phyloP scores from a whole-genome alignment of 2,888 invertebrate species.

The Serripes groenlandicus region DNA sequence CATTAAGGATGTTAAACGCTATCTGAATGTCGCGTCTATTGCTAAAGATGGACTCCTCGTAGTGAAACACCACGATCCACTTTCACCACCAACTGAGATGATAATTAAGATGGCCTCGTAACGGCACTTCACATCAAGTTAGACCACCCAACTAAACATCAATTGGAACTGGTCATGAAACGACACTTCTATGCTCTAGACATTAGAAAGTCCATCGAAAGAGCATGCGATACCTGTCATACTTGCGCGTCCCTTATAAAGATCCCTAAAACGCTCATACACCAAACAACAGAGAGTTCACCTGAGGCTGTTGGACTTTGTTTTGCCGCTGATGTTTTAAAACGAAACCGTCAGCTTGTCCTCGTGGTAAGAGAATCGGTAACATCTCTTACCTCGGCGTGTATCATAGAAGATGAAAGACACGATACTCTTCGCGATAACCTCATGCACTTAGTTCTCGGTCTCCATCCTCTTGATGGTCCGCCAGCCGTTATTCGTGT shows the following conservation, averaged over 20 bases:
- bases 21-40: constrained; percentile 58
- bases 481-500: constrained; percentile 38
- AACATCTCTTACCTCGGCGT: too few species aligned
- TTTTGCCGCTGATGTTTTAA: too few species aligned
- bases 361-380: too few species aligned
- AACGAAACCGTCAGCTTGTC: too few species aligned
- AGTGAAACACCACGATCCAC: constrained; percentile 14
- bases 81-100: too few species aligned
- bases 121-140: constrained; percentile 28
- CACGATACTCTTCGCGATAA: too few species aligned
- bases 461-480: too few species aligned
- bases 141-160: constrained; percentile 57
- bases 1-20: constrained; percentile 63
- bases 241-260: constrained; percentile 32
- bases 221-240: constrained; percentile 22
- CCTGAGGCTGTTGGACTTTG: too few species aligned
- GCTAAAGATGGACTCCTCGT: constrained; percentile 47
- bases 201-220: constrained; percentile 48
- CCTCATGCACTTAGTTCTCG: too few species aligned
- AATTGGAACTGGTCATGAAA: constrained; percentile 42
- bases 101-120: constrained; percentile 21
- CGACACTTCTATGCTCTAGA: constrained; percentile 65
- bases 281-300: too few species aligned
- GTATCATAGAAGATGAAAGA: too few species aligned
- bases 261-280: too few species aligned